Evolutionary conservation across 2,888 invertebrate genomes (phyloP), one percentile per base, ranked within the genome.

Genomic region (Craniophora ligustri): DNA sequence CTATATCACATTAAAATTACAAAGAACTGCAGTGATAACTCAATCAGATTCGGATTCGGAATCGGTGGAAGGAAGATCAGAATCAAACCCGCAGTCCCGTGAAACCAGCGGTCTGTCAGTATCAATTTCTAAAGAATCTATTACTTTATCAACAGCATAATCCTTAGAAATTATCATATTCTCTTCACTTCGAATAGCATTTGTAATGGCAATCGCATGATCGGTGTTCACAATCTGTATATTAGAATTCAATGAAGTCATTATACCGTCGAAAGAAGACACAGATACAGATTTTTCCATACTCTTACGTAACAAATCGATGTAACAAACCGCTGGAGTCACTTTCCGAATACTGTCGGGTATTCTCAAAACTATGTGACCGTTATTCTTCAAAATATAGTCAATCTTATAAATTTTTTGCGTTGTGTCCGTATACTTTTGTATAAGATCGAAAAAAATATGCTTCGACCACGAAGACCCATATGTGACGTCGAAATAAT

Each of bases 401-500:
- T 65, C 65, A 0, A 50, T 11, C 11, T 21, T 26, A 18, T 57
- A 65, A 0, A 34, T 15, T 19, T 30, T 64, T 10, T 19, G n/a
- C 2, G 44, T 8, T 3, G 30, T 1, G 32, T 67, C 61, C 0
- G 61, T 77, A 23, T 49, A 79, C 45, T 67, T 75, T 31, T 82
- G 68, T 2, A 78, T 59, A 0, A 86, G 41, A 4, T 63, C 47
- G 4, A 66, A 69, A 0, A 85, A 39, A 2, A 79, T 59, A 2
- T 61, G 53, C 60, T 80, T 84, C 0, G 77, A 64, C 68, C 77
- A 67, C 2, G 65, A 46, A 0, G 42, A 14, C 0, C 71, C 53
- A 47, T 70, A 72, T 0, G 81, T 72, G 0, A 85, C 48, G 2
- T 71, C 45, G 18, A 79, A 66, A 3, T 56, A 39, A 2, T 79